phyloP scores from a whole-genome alignment of 2,113 vertebrate genomes.

The Lontra canadensis region DNA sequence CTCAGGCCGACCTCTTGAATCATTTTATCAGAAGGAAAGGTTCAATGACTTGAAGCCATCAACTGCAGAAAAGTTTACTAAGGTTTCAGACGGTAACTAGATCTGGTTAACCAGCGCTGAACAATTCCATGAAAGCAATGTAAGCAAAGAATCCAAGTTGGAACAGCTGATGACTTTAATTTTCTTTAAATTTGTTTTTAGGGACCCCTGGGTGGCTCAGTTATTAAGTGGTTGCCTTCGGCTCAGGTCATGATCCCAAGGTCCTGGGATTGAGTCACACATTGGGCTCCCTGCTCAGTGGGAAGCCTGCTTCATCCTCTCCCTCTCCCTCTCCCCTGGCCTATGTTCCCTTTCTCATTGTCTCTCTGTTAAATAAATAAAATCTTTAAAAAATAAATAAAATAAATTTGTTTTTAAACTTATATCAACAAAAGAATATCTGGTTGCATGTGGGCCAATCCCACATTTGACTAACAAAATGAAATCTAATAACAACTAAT shows the following conservation, averaged over 20 bases:
- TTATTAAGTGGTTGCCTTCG: too few species aligned
- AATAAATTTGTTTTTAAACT: background rate
- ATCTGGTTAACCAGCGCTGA: background rate
- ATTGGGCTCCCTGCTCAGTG: too few species aligned
- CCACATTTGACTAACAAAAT: background rate
- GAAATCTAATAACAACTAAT: background rate
- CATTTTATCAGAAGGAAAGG: background rate
- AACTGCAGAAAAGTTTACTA: background rate
- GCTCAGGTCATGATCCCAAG: too few species aligned
- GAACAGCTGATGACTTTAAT: background rate
- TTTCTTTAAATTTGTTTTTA: background rate
- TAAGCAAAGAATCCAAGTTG: background rate
- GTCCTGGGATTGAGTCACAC: too few species aligned
- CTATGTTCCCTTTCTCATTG: too few species aligned
- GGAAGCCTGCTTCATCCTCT: too few species aligned
- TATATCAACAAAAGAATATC: background rate
- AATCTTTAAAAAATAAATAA: too few species aligned
- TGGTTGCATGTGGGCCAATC: background rate
- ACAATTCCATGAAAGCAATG: background rate
- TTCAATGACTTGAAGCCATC: background rate
- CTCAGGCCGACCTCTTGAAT: background rate
- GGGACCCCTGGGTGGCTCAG: too few species aligned
- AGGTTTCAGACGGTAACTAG: background rate
- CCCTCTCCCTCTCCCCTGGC: too few species aligned
- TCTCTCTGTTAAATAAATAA: too few species aligned